Conservation (phyloP, 2,113 vertebrate species). For the Salvelinus namaycush region DNA sequence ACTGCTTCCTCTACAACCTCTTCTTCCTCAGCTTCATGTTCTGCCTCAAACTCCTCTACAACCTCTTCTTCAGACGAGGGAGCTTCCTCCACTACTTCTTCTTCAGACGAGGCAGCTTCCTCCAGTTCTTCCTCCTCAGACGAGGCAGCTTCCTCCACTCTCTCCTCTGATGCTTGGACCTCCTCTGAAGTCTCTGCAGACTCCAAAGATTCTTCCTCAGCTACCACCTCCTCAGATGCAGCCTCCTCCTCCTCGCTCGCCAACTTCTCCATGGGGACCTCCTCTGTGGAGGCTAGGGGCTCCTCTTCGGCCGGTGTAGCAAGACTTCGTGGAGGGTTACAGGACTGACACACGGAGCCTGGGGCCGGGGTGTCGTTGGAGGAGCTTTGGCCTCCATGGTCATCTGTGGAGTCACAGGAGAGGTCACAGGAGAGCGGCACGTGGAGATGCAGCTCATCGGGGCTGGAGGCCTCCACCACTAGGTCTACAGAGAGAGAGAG, state of each 20-base stretch:
- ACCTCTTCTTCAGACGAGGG: slow-evolving; percentile 9
- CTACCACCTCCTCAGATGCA: background rate
- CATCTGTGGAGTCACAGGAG: slow-evolving; percentile 62
- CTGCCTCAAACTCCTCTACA: slow-evolving; percentile 15
- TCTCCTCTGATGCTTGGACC: background rate
- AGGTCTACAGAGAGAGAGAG: slow-evolving; percentile 30
- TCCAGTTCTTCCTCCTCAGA: background rate
- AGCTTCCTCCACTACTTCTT: background rate
- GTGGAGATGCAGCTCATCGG: slow-evolving; percentile 65
- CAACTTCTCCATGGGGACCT: background rate
- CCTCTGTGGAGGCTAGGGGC: slow-evolving; percentile 9
- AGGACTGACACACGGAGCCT: slow-evolving; percentile 66
- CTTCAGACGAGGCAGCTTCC: background rate
- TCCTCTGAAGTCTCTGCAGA: slow-evolving; percentile 16
- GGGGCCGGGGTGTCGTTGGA: slow-evolving; percentile 79
- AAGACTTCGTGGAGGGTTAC: slow-evolving; percentile 36
- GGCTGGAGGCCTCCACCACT: slow-evolving; percentile 50
- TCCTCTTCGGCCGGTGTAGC: slow-evolving; percentile 22
- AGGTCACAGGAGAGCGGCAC: slow-evolving; percentile 66
- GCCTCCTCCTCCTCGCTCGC: slow-evolving; percentile 8
- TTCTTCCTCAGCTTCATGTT: slow-evolving; percentile 2
- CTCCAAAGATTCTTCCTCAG: slow-evolving; percentile 8
- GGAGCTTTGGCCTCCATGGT: slow-evolving; percentile 65
- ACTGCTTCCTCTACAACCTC: slow-evolving; percentile 1
- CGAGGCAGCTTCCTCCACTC: background rate